These are phyloP conservation scores for Pyrocephalus nanus DNA, from an alignment of 2,797 vertebrate genomes.

Conservation along the genomic window DNA sequence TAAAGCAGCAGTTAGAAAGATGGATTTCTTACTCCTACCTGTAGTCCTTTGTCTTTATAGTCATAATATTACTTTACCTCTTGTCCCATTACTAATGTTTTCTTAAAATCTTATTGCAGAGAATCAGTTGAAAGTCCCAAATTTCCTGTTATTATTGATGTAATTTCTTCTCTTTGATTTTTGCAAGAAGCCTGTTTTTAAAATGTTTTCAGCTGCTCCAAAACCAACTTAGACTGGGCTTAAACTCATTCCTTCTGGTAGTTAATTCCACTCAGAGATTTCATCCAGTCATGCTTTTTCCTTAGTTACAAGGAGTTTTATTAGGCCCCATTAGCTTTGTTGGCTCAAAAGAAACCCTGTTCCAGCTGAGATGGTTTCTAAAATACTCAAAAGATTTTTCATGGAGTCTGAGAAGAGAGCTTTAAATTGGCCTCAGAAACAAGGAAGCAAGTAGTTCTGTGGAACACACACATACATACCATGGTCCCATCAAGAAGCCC, in stretches of 20 bases:
- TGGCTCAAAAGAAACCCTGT: background rate
- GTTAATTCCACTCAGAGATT: slow-evolving; percentile 21
- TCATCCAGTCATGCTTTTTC: slow-evolving; percentile 16
- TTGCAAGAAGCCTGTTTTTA: background rate
- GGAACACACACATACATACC: background rate
- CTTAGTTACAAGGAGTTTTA: slow-evolving; percentile 31
- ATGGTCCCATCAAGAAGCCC: background rate
- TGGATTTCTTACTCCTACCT: background rate
- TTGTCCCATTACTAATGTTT: slow-evolving; percentile 4
- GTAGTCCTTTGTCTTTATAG: background rate
- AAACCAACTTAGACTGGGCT: background rate
- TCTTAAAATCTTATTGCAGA: background rate
- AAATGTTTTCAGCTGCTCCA: slow-evolving; percentile 25
- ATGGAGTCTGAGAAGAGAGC: background rate
- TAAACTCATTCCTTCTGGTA: slow-evolving; percentile 20
- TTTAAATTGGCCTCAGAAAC: background rate
- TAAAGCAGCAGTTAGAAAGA: background rate
- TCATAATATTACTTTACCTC: background rate
- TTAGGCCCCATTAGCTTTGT: background rate
- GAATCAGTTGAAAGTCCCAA: background rate
- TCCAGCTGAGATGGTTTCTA: background rate
- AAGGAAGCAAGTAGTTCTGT: background rate
- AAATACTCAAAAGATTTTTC: slow-evolving; percentile 14
- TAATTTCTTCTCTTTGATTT: slow-evolving; percentile 5
- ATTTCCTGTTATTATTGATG: slow-evolving; percentile 12